Percentiles rank a stretch among this genome's conserved stretches.
phyloP scores from a whole-genome alignment of 2,113 vertebrate species.

The Clupea harengus region DNA sequence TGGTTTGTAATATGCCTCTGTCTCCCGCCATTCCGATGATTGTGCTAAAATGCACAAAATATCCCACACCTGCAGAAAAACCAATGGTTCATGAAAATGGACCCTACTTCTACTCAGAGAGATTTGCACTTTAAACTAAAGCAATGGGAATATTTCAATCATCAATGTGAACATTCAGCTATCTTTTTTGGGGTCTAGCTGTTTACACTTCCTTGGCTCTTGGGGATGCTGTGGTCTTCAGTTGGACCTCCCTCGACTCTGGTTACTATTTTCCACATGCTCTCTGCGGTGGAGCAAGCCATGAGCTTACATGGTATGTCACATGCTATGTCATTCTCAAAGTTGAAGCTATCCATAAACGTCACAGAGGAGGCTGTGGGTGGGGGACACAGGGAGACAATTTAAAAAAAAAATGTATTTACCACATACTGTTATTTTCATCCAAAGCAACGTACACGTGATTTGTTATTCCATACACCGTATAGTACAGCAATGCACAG shows the following conservation, averaged over 20 bases:
- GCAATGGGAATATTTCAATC: no score
- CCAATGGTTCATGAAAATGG: not conserved
- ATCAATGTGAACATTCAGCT: not conserved
- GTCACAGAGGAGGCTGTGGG: not conserved
- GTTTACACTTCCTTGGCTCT: not conserved
- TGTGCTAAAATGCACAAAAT: conserved; percentile 80
- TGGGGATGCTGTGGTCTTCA: not conserved
- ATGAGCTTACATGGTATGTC: no score
- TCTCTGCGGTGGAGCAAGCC: not conserved
- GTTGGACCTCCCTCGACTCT: not conserved
- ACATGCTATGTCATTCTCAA: not conserved
- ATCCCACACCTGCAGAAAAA: not conserved
- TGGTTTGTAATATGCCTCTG: conserved; percentile 70
- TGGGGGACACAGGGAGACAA: not conserved
- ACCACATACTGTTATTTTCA: not conserved
- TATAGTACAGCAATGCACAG: no score
- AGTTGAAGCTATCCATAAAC: not conserved
- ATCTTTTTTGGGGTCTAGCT: not conserved
- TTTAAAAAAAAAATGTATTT: not conserved
- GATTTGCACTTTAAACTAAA: no score
- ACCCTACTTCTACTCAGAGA: no score
- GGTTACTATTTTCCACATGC: not conserved
- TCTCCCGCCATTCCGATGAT: conserved; percentile 37
- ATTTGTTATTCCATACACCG: no score
- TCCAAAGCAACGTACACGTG: no score